Evolutionary conservation across 2,113 vertebrate species (phyloP).

Genomic region (Verasper variegatus): DNA sequence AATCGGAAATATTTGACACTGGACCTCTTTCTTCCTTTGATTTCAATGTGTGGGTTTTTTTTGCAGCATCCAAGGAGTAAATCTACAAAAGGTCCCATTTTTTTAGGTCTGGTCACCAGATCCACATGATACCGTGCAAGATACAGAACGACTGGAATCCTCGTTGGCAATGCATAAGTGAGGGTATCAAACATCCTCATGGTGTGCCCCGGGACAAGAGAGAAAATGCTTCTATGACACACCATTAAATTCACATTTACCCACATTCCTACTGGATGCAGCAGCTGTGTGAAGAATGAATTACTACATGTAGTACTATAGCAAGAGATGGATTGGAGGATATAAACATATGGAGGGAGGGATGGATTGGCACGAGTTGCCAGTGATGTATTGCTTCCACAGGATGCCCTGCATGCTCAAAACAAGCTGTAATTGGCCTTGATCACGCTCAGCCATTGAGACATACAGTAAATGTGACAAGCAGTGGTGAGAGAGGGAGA

Average conservation of each 20-base stretch:
- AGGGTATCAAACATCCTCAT: constrained; percentile 12
- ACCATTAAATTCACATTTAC: constrained; percentile 58
- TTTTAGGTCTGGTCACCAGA: constrained; percentile 35
- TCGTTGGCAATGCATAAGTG: constrained; percentile 26
- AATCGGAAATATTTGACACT: constrained; percentile 14
- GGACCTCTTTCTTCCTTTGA: neutral
- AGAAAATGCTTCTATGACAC: constrained; percentile 5
- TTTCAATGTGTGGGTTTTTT: constrained; percentile 25
- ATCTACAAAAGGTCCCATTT: constrained; percentile 20
- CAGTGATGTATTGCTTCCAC: constrained; percentile 63
- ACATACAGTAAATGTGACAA: constrained; percentile 68
- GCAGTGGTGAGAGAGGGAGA: constrained; percentile 9
- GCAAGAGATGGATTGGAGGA: constrained; percentile 23
- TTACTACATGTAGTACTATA: constrained; percentile 39
- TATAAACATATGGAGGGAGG: constrained; percentile 59
- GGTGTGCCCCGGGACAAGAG: constrained; percentile 18
- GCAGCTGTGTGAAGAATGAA: constrained; percentile 59
- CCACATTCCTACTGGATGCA: constrained; percentile 46
- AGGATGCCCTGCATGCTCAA: constrained; percentile 62
- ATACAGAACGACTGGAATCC: constrained; percentile 22
- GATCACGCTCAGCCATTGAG: constrained; percentile 70
- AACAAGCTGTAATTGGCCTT: constrained; percentile 66
- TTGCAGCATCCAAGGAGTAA: constrained; percentile 14
- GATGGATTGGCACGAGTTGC: constrained; percentile 41
- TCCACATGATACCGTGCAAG: constrained; percentile 12